phyloP scores from a whole-genome alignment of 2,797 vertebrate species.

The Australoheros facetus region DNA sequence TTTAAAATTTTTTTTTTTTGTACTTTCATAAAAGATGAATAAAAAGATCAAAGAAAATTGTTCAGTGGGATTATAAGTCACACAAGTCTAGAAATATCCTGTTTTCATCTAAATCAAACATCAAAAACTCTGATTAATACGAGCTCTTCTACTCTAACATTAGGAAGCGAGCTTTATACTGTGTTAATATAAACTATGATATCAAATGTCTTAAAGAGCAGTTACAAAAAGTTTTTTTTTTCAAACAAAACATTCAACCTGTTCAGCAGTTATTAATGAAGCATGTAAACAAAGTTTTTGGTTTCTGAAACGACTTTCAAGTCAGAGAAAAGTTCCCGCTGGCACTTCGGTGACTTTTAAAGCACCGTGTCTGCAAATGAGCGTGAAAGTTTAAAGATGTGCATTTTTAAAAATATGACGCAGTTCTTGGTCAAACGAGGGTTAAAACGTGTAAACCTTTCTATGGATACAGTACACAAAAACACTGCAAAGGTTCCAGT shows the following conservation, averaged over 20 bases:
- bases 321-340: slow-evolving; percentile 3
- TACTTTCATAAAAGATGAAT: slow-evolving; percentile 15
- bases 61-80: slow-evolving; percentile 20
- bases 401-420: slow-evolving; percentile 36
- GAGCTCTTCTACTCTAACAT: slow-evolving; percentile 37
- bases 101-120: slow-evolving; percentile 20
- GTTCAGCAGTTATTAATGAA: slow-evolving; percentile 65
- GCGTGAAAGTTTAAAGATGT: slow-evolving; percentile 21
- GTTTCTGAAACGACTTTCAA: slow-evolving; percentile 18
- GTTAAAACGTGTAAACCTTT: slow-evolving; percentile 73
- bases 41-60: slow-evolving; percentile 7
- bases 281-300: slow-evolving; percentile 66
- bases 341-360: not conserved
- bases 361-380: slow-evolving; percentile 8
- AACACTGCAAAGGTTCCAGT: slow-evolving; percentile 59
- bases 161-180: slow-evolving; percentile 40
- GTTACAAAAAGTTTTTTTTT: slow-evolving; percentile 45
- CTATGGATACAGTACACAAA: slow-evolving; percentile 66
- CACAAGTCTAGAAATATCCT: not conserved
- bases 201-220: slow-evolving; percentile 45
- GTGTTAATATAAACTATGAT: slow-evolving; percentile 44
- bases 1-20: slow-evolving; percentile 41
- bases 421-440: slow-evolving; percentile 38
- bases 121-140: slow-evolving; percentile 52
- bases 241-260: slow-evolving; percentile 56